A percentile compares a stretch with the other conserved stretches of the same genome.
Evolutionary conservation across 2,888 invertebrate species (phyloP).

Genomic region (Dasypogon diadema): DNA sequence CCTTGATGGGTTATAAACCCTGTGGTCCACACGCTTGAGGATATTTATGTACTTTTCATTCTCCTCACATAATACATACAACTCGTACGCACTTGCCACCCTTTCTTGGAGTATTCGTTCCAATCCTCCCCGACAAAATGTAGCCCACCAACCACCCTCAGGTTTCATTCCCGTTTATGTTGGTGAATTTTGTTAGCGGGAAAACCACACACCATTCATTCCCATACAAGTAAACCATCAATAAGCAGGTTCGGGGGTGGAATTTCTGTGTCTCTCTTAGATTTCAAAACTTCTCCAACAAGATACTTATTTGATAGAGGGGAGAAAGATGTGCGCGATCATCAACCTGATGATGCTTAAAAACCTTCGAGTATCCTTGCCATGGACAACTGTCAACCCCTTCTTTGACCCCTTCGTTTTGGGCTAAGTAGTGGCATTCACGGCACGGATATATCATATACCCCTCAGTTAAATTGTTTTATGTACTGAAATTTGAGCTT

Average conservation of each 20-base stretch:
- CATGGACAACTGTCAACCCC: conserved; percentile 12
- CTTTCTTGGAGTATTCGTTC: neutral
- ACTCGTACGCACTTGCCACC: conserved; percentile 41
- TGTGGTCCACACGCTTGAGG: conserved; percentile 39
- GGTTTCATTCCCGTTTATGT: neutral
- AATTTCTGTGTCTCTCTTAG: conserved; percentile 2
- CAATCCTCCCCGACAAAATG: neutral
- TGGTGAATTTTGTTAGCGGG: conserved; percentile 48
- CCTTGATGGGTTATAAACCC: conserved; percentile 48
- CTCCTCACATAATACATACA: conserved; percentile 9
- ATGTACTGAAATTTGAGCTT: neutral
- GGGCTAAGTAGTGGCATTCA: too few species aligned
- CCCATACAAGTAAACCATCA: neutral
- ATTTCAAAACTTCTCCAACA: conserved; percentile 5
- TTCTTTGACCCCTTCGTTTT: neutral
- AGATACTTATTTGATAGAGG: neutral
- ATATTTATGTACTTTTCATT: conserved; percentile 46
- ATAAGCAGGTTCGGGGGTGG: neutral
- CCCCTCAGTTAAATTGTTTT: neutral
- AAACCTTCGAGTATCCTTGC: neutral
- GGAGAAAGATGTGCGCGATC: conserved; percentile 35
- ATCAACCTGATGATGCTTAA: conserved; percentile 49
- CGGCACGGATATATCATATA: too few species aligned
- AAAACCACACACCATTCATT: conserved; percentile 30
- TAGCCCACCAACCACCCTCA: conserved; percentile 6